phyloP scores from a whole-genome alignment of 2,888 invertebrate genomes.

The Morpho achilles region DNA sequence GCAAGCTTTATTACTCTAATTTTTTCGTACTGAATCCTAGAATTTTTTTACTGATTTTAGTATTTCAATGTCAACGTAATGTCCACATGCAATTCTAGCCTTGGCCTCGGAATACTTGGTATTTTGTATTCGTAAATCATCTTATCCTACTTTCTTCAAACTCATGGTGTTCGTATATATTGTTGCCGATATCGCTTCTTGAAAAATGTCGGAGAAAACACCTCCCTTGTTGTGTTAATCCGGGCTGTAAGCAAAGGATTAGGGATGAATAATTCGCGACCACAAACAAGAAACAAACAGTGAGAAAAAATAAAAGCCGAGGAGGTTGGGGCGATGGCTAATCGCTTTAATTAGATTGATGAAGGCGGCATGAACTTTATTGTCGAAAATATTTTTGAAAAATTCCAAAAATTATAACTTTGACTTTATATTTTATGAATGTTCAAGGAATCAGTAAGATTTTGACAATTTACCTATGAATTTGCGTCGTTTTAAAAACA shows the following conservation, averaged over 20 bases:
- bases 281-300: constrained; percentile 40
- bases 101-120: background rate
- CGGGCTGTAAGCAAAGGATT: constrained; percentile 34
- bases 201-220: constrained; percentile 36
- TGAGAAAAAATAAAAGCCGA: constrained; percentile 29
- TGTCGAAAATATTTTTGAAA: background rate
- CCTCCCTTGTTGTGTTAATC: constrained; percentile 36
- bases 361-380: constrained; percentile 13
- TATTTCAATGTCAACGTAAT: background rate
- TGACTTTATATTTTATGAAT: background rate
- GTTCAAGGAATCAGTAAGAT: no score
- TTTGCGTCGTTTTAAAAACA: no score
- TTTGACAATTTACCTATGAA: no score
- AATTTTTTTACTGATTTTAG: no score
- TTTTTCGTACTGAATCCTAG: no score
- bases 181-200: constrained; percentile 37
- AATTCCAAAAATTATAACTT: background rate
- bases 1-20: no score
- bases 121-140: background rate
- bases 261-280: constrained; percentile 35
- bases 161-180: constrained; percentile 23
- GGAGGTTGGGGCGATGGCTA: constrained; percentile 6
- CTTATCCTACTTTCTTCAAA: constrained; percentile 5
- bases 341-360: constrained; percentile 28
- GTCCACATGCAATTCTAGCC: background rate